Percentiles rank a stretch among this genome's conserved stretches.
phyloP scores from a whole-genome alignment of 1,140 invertebrate species.

The Lordiphosa stackelbergi region DNA sequence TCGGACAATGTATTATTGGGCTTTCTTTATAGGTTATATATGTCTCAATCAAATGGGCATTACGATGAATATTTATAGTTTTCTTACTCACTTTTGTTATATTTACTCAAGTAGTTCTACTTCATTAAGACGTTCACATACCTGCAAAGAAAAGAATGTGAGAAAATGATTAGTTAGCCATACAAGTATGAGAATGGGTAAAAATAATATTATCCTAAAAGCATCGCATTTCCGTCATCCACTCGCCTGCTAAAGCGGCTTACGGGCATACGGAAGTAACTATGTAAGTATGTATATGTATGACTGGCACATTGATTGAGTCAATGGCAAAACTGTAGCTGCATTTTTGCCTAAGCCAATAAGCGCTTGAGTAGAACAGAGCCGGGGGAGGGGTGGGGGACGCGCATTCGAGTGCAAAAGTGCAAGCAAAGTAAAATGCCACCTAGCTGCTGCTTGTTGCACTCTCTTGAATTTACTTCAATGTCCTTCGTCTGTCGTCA shows the following conservation, averaged over 20 bases:
- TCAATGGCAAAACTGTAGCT: slow-evolving; percentile 41
- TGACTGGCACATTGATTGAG: slow-evolving; percentile 64
- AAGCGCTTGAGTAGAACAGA: slow-evolving; percentile 58
- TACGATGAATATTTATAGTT: no score
- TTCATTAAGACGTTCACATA: no score
- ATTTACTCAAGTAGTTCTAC: no score
- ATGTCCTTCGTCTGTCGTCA: slow-evolving; percentile 53
- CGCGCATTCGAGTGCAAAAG: slow-evolving; percentile 19
- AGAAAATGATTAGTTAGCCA: no score
- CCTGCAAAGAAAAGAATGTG: slow-evolving; percentile 10
- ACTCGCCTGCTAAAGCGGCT: slow-evolving; percentile 39
- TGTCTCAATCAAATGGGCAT: no score
- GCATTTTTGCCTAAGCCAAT: slow-evolving; percentile 67
- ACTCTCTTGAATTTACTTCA: slow-evolving; percentile 36
- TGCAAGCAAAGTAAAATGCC: slow-evolving; percentile 9
- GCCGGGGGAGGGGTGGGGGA: slow-evolving; percentile 1
- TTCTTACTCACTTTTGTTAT: no score
- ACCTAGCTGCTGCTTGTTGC: slow-evolving; percentile 42
- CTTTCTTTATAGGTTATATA: no score
- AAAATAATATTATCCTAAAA: slow-evolving; percentile 16
- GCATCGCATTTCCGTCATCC: slow-evolving; percentile 21
- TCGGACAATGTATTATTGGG: no score
- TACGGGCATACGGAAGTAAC: slow-evolving; percentile 26
- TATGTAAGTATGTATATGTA: no score
- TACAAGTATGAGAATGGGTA: neutral